These are phyloP conservation scores for Dicaeum eximium DNA, from an alignment of 2,113 vertebrate species.

Conservation along the genomic window DNA sequence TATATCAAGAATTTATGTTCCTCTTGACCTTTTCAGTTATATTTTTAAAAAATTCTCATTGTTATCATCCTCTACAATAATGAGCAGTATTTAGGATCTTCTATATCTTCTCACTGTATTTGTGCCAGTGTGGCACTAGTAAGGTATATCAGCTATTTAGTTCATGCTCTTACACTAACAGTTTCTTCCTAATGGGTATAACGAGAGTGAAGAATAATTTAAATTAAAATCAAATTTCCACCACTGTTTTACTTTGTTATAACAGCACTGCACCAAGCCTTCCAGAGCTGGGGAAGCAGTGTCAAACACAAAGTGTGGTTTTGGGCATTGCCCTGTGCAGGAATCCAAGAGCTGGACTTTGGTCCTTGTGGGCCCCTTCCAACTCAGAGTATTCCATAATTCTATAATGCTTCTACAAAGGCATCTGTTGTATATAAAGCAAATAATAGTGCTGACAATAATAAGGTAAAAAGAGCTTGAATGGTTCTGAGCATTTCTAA, in stretches of 20 bases:
- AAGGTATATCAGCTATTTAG: not conserved
- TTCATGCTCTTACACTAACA: not conserved
- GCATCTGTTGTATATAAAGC: not conserved
- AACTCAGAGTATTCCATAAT: not conserved
- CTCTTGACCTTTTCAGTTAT: not conserved
- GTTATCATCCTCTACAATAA: not conserved
- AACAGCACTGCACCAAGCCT: not conserved
- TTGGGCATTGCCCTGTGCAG: not conserved
- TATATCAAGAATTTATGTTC: not conserved
- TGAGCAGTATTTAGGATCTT: not conserved
- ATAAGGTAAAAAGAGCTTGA: not conserved
- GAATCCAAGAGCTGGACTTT: not conserved
- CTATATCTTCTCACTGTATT: not conserved
- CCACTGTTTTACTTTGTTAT: not conserved
- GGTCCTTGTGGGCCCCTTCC: not conserved
- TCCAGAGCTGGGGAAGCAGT: not conserved
- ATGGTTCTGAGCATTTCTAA: not conserved
- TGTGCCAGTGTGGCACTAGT: not conserved
- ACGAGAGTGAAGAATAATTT: not conserved
- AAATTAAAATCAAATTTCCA: not conserved
- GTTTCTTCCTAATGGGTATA: not conserved
- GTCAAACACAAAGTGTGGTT: not conserved
- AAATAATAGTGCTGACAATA: not conserved
- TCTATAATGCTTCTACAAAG: not conserved
- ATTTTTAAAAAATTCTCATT: not conserved